Base-by-base conservation (phyloP, 1,140 invertebrate genomes). In the Drosophila cardini region DNA sequence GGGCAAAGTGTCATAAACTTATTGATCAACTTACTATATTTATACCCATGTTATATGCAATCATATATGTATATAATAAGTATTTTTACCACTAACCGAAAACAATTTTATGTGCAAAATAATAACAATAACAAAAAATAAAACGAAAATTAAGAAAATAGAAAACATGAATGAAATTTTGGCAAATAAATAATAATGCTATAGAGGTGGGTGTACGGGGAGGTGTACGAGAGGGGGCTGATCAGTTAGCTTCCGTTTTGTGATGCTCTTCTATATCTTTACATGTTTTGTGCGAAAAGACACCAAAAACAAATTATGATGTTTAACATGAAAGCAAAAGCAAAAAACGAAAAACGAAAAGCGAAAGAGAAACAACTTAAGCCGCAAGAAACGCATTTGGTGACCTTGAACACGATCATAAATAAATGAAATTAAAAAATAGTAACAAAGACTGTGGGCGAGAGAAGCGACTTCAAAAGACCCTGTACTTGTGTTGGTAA, bases 161-260 rank as follows among this genome's bases (percentile, higher is more conserved):
- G 45, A 73, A 68, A 85, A 85, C 69, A 87, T 87, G 84, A 87
- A 87, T 89, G 85, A 80, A 87, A 75, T 80, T 77, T 86, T 80
- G 70, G 55, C 71, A 76, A 63, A 87, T 87, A 87, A 87, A 87
- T 89, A 84, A 89, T 80, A 78, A 75, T 70, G 73, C 65, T 79
- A 72, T 72, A 63, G 50, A 63, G 15, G 7, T 40, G 38, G 38
- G 38, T 38, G 8, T 38, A 40, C 21, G 21, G 21, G 21, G 21
- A n/a, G 11, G 38, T n/a, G 11, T 38, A n/a, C 3, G 0, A 40
- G 11, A 11, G 38, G n/a, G 2, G 10, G 38, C 2, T 11, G n/a
- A 15, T 68, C 13, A 46, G 34, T 13, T 42, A 13, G 56, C 43
- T 73, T 69, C 56, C 71, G 57, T 40, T 26, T 74, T 63, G 30